A percentile compares a stretch with the other conserved stretches of the same genome.
These are phyloP conservation scores for Contarinia nasturtii DNA, from an alignment of 1,140 invertebrate species.

Conservation along the genomic window DNA sequence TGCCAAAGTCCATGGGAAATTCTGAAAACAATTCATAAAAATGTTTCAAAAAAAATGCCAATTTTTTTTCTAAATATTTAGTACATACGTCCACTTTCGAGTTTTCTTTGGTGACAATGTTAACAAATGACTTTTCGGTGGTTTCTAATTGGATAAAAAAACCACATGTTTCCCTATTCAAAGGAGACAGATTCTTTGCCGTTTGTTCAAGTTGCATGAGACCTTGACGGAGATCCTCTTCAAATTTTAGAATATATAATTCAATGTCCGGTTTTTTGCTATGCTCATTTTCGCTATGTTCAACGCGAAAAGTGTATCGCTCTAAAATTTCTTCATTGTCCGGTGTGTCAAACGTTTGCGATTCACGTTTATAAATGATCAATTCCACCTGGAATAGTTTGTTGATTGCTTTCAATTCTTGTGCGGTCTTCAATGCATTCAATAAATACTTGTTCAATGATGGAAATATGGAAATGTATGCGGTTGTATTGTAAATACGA, in stretches of 20 bases:
- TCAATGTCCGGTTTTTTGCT: not conserved
- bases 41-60: no score
- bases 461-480: conserved; percentile 15
- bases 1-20: not conserved
- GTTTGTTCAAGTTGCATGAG: not conserved
- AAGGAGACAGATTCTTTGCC: not conserved
- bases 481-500: conserved; percentile 15
- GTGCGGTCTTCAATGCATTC: conserved; percentile 10
- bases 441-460: conserved; percentile 14
- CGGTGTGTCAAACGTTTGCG: not conserved
- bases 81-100: not conserved
- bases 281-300: not conserved
- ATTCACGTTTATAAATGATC: conserved; percentile 9
- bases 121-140: not conserved
- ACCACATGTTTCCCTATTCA: not conserved
- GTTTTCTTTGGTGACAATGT: not conserved
- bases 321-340: no score
- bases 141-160: not conserved
- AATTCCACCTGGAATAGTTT: conserved; percentile 11
- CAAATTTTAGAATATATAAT: not conserved
- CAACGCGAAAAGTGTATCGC: conserved; percentile 11
- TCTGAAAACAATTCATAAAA: no score
- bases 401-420: conserved; percentile 7
- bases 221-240: not conserved
- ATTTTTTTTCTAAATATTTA: no score